phyloP scores from a whole-genome alignment of 2,113 vertebrate species.

The Eonycteris spelaea region DNA sequence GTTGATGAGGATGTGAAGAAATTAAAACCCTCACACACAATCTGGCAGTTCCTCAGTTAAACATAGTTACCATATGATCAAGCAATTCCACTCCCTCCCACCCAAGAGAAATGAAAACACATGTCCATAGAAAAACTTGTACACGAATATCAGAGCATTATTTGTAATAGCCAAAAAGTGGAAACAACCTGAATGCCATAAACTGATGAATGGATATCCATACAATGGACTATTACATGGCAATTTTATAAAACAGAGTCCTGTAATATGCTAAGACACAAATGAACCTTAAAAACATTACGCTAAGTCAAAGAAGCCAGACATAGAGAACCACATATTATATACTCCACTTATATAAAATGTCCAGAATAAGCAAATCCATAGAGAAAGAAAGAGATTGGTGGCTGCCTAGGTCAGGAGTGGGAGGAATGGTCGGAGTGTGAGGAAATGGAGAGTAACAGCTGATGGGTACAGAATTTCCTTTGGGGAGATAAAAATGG shows the following conservation, averaged over 20 bases:
- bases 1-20: background rate
- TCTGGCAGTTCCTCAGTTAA: background rate
- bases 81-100: background rate
- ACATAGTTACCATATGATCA: background rate
- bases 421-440: background rate
- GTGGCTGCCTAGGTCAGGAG: background rate
- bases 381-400: background rate
- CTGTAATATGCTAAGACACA: background rate
- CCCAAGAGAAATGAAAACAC: background rate
- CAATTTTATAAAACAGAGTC: background rate
- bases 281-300: background rate
- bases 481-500: background rate
- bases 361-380: background rate
- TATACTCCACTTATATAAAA: background rate
- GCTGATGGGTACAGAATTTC: background rate
- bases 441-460: background rate
- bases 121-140: background rate
- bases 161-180: background rate
- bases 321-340: background rate
- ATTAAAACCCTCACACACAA: background rate
- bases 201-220: background rate
- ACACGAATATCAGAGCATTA: background rate
- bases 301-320: background rate
- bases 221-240: background rate
- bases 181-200: background rate